Percentiles rank a stretch among this genome's conserved stretches.
Conservation (phyloP, 30 jellyfish, hydroid and myxozoan genomes). For the Catostylus mosaicus region DNA sequence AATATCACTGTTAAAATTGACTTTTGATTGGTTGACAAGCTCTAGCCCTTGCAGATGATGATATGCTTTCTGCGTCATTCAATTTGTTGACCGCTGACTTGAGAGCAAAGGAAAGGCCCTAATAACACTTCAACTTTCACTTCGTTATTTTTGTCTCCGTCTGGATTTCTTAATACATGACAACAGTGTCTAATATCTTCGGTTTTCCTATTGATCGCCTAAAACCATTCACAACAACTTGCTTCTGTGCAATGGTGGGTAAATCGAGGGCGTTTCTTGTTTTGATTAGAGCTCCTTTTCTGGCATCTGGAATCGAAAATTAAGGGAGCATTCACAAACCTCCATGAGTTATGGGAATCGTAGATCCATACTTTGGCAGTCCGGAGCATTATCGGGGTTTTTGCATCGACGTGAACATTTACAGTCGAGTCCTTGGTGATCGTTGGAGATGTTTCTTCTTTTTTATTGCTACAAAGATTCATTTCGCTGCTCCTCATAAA, state of each 20-base stretch:
- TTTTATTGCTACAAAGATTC: neutral
- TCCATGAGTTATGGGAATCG: neutral
- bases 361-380: conserved; percentile 8
- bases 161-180: neutral
- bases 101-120: conserved; percentile 7
- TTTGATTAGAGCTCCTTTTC: neutral
- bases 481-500: neutral
- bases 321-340: neutral
- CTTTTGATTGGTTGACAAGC: conserved; percentile 4
- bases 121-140: conserved; percentile 8
- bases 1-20: neutral
- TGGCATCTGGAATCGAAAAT: conserved; percentile 18
- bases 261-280: neutral
- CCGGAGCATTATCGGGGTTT: neutral
- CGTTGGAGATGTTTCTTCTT: neutral
- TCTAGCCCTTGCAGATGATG: conserved; percentile 2
- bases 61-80: conserved; percentile 2
- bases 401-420: conserved; percentile 7
- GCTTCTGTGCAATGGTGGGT: conserved; percentile 4
- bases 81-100: conserved; percentile 3
- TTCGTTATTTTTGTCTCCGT: neutral
- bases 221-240: conserved; percentile 15
- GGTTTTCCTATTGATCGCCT: neutral
- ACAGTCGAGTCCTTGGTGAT: neutral
- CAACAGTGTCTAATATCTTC: neutral